A percentile compares a stretch with the other conserved stretches of the same genome.
These are phyloP conservation scores for Plectrocnemia conspersa DNA, from an alignment of 1,140 invertebrate genomes.

Conservation along the genomic window DNA sequence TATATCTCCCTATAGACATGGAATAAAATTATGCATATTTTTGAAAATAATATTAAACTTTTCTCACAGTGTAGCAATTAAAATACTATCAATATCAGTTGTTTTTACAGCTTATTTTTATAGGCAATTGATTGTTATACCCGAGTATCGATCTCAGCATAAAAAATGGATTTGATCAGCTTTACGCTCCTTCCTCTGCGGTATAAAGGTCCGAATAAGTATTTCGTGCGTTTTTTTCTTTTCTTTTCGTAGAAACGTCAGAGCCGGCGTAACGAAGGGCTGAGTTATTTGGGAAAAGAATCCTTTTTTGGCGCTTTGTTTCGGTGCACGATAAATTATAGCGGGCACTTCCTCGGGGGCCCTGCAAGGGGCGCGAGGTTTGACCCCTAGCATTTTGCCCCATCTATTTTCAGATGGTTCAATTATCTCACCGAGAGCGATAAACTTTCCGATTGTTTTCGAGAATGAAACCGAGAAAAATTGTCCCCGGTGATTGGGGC, in stretches of 20 bases:
- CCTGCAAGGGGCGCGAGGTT: neutral
- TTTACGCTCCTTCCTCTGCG: neutral
- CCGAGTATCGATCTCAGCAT: too few species aligned
- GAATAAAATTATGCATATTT: too few species aligned
- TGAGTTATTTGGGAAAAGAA: slow-evolving; percentile 24
- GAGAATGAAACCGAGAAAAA: slow-evolving; percentile 12
- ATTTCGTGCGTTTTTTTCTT: slow-evolving; percentile 1
- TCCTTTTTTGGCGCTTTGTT: slow-evolving; percentile 21
- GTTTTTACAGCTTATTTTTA: too few species aligned
- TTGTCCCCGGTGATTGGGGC: slow-evolving; percentile 21
- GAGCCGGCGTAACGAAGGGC: slow-evolving; percentile 23
- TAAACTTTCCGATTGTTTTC: slow-evolving; percentile 34
- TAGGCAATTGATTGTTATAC: too few species aligned
- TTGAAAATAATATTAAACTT: too few species aligned
- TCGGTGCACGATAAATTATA: slow-evolving; percentile 24
- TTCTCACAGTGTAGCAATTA: too few species aligned
- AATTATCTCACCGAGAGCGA: slow-evolving; percentile 31
- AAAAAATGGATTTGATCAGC: slow-evolving; percentile 12
- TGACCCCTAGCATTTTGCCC: slow-evolving; percentile 17
- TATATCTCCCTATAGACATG: too few species aligned
- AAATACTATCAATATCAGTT: too few species aligned
- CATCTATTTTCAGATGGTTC: slow-evolving; percentile 34
- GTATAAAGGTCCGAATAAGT: slow-evolving; percentile 10
- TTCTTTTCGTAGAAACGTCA: slow-evolving; percentile 10
- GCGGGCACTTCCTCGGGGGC: slow-evolving; percentile 21